Base-by-base conservation (phyloP, 1,140 invertebrate species). In the Elymnias hypermnestra region DNA sequence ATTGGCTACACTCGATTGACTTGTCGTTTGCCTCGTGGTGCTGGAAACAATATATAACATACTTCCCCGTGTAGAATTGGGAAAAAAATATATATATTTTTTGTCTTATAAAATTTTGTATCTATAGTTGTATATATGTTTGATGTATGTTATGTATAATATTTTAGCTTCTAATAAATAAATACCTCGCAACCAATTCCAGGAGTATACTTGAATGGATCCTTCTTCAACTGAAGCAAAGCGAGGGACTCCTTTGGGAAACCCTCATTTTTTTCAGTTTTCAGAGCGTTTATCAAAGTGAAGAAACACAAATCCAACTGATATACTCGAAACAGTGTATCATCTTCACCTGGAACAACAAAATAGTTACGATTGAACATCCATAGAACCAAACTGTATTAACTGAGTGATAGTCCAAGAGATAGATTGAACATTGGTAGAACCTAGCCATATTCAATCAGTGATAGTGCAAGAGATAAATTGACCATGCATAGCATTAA, bases 301-400 rank as follows among this genome's bases (percentile, higher is more conserved):
- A 59, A 76, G 42, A 90, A 88, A 5, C 91, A 40, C 0, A 57
- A 53, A 41, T 90, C 87, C 14, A 90, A 53, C n/a, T 79, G 81
- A 58, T 90, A 91, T 3, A 91, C 52, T n/a, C 65, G 52, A 53
- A 89, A 87, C 0, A 73, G 21, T 0, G 40, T 26, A 2, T 81
- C 41, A 53, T 68, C 21, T 75, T 72, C 73, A 2, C 42, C 72
- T 76, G 53, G 0, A 15, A 33, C 1, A 7, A 33, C 5, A 29
- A 13, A 29, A 29, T 14, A 29, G 2, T 13, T 9, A 4, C n/a
- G 12, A 12, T 15, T 12, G 28, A 1, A 3, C 19, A 21, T 21
- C 19, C 3, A 6, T 21, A n/a, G 19, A 21, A 6, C 19, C 19
- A 3, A 21, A 21, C 3, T 21, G 19, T 21, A 3, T 21, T 3